Evolutionary conservation across 2,113 vertebrate genomes (phyloP).

Genomic region (Acanthisitta chloris): DNA sequence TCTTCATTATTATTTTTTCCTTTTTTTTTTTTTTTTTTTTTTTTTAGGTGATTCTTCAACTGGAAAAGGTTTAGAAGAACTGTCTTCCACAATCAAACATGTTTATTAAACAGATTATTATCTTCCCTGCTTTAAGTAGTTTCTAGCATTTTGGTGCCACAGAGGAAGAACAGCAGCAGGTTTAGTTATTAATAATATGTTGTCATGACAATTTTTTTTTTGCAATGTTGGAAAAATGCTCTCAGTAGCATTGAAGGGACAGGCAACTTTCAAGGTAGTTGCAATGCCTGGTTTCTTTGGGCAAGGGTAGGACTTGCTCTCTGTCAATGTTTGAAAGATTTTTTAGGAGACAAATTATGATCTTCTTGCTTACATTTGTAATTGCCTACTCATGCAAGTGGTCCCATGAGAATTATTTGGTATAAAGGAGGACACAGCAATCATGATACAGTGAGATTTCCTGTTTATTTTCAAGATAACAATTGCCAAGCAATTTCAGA

Average conservation of each 20-base stretch:
- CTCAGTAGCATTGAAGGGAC: slow-evolving; percentile 4
- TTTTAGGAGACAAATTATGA: not conserved
- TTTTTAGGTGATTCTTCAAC: not conserved
- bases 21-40: not conserved
- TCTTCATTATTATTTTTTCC: too few species aligned
- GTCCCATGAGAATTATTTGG: not conserved
- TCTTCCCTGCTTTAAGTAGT: slow-evolving; percentile 34
- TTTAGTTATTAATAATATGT: slow-evolving; percentile 66
- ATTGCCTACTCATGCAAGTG: not conserved
- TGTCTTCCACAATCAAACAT: slow-evolving; percentile 6
- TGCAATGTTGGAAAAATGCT: slow-evolving; percentile 16
- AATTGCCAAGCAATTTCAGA: not conserved
- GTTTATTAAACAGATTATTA: slow-evolving; percentile 49
- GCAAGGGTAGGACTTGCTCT: not conserved
- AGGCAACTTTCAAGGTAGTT: not conserved
- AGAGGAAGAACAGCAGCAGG: slow-evolving; percentile 48
- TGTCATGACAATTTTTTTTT: slow-evolving; percentile 68
- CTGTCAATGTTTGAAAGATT: not conserved
- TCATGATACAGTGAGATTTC: not conserved
- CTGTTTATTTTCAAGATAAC: not conserved
- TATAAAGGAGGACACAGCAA: not conserved
- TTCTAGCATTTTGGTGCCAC: slow-evolving; percentile 33
- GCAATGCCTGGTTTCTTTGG: not conserved
- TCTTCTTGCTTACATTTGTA: not conserved
- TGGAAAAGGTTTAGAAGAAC: not conserved